phyloP scores from a whole-genome alignment of 2,888 invertebrate genomes.

The Drosophila mulleri region DNA sequence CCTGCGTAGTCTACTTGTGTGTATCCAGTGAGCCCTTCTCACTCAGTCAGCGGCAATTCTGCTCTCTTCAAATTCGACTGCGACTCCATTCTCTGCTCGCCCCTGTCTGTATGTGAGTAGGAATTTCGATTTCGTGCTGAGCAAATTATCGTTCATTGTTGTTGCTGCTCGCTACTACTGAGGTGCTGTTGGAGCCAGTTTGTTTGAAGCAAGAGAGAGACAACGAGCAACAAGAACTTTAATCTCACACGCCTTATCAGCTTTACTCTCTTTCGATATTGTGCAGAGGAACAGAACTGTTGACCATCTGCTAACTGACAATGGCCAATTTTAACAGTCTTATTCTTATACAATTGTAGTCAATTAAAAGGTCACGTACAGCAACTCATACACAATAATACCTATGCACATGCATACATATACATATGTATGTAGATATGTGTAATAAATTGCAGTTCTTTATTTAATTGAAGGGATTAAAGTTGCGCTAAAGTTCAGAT shows the following conservation, averaged over 20 bases:
- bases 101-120: conserved; percentile 1
- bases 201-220: conserved; percentile 1
- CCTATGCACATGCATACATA: background rate
- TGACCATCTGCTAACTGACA: conserved; percentile 18
- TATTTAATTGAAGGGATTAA: conserved; percentile 14
- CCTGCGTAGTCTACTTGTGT: conserved; percentile 17
- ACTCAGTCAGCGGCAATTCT: conserved; percentile 26
- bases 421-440: background rate
- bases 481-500: conserved; percentile 11
- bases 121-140: conserved; percentile 15
- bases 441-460: background rate
- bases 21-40: conserved; percentile 54
- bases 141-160: conserved; percentile 20
- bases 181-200: conserved; percentile 52
- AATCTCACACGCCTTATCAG: conserved; percentile 33
- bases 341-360: conserved; percentile 39
- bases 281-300: conserved; percentile 21
- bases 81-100: conserved; percentile 22
- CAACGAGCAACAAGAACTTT: conserved; percentile 22
- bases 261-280: conserved; percentile 29
- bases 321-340: conserved; percentile 13
- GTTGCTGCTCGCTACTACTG: conserved; percentile 13
- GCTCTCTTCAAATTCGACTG: conserved; percentile 20
- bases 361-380: conserved; percentile 51
- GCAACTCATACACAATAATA: background rate